A percentile compares a stretch with the other conserved stretches of the same genome.
Evolutionary conservation across 2,888 invertebrate species (phyloP).

Genomic region (Ophonus ardosiacus): DNA sequence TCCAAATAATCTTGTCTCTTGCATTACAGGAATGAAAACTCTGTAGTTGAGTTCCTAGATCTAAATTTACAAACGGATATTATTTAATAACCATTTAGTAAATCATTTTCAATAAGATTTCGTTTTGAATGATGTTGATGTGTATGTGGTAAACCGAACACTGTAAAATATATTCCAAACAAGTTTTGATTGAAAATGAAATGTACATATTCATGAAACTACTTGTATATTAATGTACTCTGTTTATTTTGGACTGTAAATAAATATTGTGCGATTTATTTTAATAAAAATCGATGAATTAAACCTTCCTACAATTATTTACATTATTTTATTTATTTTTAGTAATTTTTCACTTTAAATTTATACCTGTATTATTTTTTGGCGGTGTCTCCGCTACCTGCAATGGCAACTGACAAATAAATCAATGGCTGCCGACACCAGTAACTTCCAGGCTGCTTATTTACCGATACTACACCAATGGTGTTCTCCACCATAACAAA

Average conservation of each 20-base stretch:
- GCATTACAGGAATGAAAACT: neutral
- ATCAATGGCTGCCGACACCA: too few species aligned
- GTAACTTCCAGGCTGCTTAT: too few species aligned
- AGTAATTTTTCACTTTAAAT: neutral
- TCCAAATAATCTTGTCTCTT: constrained; percentile 2
- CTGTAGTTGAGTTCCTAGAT: too few species aligned
- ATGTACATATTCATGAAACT: constrained; percentile 59
- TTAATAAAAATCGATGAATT: constrained; percentile 62
- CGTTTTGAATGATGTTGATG: constrained; percentile 27
- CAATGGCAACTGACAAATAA: too few species aligned
- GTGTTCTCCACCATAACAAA: too few species aligned
- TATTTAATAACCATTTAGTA: too few species aligned
- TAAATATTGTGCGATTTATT: constrained; percentile 63
- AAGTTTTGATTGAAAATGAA: constrained; percentile 49
- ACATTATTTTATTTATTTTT: neutral
- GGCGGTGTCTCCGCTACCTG: too few species aligned
- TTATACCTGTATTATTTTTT: neutral
- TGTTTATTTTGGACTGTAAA: constrained; percentile 62
- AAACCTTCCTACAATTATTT: neutral
- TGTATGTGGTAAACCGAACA: constrained; percentile 44
- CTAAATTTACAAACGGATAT: too few species aligned
- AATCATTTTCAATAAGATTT: neutral
- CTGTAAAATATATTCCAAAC: constrained; percentile 60
- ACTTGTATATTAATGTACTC: constrained; percentile 63
- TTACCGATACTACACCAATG: too few species aligned